Evolutionary conservation across 2,113 vertebrate species (phyloP).

Genomic region (Irena cyanogastra): DNA sequence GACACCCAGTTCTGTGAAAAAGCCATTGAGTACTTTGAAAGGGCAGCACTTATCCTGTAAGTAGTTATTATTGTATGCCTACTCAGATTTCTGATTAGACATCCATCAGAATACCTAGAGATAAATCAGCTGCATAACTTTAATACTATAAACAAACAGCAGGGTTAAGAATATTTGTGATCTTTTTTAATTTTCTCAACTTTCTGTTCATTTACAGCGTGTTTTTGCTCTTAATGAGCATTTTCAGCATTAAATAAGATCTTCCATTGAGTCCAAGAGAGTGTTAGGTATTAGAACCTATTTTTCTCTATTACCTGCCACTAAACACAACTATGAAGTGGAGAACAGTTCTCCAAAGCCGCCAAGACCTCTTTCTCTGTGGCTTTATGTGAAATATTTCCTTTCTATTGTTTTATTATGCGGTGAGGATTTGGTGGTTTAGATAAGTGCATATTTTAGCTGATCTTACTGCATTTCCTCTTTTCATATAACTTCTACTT

Average conservation of each 20-base stretch:
- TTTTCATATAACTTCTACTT: not conserved
- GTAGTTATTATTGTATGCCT: slow-evolving; percentile 62
- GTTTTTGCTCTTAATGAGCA: not conserved
- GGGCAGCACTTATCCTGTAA: slow-evolving; percentile 96
- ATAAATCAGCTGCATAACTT: not conserved
- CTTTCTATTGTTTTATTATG: not conserved
- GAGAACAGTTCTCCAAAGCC: not conserved
- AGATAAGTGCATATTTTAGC: not conserved
- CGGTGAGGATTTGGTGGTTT: not conserved
- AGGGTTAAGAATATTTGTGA: not conserved
- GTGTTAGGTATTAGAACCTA: not conserved
- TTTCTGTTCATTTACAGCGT: not conserved
- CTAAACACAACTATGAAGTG: not conserved
- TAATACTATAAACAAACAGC: not conserved
- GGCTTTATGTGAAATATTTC: not conserved
- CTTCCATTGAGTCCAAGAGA: not conserved
- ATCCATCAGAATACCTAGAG: not conserved
- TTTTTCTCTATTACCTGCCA: not conserved
- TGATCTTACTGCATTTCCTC: not conserved
- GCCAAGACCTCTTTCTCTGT: not conserved
- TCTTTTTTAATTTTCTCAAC: slow-evolving; percentile 1
- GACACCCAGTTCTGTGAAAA: slow-evolving; percentile 97
- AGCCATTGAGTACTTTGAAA: slow-evolving; percentile 97
- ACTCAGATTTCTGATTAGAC: not conserved
- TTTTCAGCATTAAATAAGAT: not conserved